phyloP scores from a whole-genome alignment of 2,113 vertebrate species.

The cat (Felis catus) region DNA sequence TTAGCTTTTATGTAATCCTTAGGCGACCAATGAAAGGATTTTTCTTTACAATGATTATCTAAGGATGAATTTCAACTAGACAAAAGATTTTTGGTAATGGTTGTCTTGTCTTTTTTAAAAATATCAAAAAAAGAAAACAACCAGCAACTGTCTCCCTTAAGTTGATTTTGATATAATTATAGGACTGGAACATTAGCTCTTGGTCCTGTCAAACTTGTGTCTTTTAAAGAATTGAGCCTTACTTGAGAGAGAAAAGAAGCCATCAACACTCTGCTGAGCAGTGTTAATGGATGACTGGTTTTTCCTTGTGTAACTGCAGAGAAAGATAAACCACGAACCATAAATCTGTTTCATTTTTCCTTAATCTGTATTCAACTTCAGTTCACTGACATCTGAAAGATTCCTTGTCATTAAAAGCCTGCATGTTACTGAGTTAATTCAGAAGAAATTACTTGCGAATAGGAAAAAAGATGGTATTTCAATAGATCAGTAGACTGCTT shows the following conservation, averaged over 20 bases:
- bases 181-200: not conserved
- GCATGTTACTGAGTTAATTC: not conserved
- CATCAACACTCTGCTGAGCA: not conserved
- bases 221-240: not conserved
- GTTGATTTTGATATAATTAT: constrained; percentile 1
- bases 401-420: not conserved
- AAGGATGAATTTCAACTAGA: not conserved
- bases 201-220: not conserved
- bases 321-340: not conserved
- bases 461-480: not conserved
- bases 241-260: not conserved
- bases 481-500: not conserved
- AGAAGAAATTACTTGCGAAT: not conserved
- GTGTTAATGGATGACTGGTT: not conserved
- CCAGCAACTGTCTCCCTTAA: not conserved
- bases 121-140: not conserved
- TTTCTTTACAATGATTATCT: not conserved
- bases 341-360: not conserved
- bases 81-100: not conserved
- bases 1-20: not conserved
- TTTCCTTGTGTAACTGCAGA: not conserved
- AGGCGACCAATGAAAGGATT: not conserved
- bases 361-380: not conserved
- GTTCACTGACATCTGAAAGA: not conserved
- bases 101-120: not conserved